Evolutionary conservation across 2,113 vertebrate genomes (phyloP).

Genomic region (Nematolebias whitei): DNA sequence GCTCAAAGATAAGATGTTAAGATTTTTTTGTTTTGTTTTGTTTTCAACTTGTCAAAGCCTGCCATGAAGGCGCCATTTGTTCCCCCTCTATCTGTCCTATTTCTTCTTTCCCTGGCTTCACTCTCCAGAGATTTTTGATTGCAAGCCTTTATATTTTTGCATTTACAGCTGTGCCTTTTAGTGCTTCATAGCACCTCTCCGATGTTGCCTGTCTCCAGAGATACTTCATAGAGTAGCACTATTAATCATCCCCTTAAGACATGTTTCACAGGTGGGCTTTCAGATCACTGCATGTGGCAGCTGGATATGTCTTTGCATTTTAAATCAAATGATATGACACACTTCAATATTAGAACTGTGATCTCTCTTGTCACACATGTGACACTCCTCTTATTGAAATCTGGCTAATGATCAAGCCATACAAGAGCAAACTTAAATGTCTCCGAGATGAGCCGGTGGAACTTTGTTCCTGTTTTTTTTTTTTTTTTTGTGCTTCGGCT

Average conservation of each 20-base stretch:
- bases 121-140: slow-evolving; percentile 65
- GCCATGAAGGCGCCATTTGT: slow-evolving; percentile 31
- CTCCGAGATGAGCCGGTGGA: slow-evolving; percentile 31
- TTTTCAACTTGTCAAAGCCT: slow-evolving; percentile 12
- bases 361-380: slow-evolving; percentile 54
- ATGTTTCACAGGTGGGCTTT: slow-evolving; percentile 65
- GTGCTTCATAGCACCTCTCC: slow-evolving; percentile 43
- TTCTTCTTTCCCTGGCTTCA: slow-evolving; percentile 48
- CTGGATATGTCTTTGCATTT: slow-evolving; percentile 61
- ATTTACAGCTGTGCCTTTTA: slow-evolving; percentile 59
- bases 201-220: slow-evolving; percentile 64
- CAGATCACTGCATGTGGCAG: slow-evolving; percentile 67
- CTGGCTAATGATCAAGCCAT: slow-evolving; percentile 41
- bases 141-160: slow-evolving; percentile 52
- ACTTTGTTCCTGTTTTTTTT: slow-evolving; percentile 44
- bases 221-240: slow-evolving; percentile 50
- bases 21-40: slow-evolving; percentile 2
- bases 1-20: slow-evolving; percentile 20
- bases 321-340: slow-evolving; percentile 48
- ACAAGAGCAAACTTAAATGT: slow-evolving; percentile 29
- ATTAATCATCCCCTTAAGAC: slow-evolving; percentile 61
- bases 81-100: slow-evolving; percentile 19
- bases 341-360: slow-evolving; percentile 54
- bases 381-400: slow-evolving; percentile 42
- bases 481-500: slow-evolving; percentile 29